These are phyloP conservation scores for Pomacea maculata DNA, from an alignment of 1,140 invertebrate species.

Conservation along the genomic window DNA sequence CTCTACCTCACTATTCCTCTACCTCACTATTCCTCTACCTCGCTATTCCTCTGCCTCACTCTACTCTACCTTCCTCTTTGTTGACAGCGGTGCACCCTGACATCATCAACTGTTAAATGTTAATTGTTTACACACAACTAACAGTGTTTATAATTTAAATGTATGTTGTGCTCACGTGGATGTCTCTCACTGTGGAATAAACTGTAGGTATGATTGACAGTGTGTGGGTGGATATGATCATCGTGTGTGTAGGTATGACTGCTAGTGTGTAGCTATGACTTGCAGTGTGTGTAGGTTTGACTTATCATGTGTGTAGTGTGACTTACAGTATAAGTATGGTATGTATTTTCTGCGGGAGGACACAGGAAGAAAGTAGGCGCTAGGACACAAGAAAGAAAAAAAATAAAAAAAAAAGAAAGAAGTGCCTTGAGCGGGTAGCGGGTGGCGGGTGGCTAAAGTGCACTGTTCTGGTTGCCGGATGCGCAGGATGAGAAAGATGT, in stretches of 20 bases:
- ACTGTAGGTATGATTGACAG: neutral
- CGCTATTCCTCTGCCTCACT: neutral
- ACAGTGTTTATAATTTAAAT: no score
- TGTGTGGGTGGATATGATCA: neutral
- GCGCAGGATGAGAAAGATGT: no score
- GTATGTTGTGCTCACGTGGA: no score
- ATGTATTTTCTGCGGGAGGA: neutral
- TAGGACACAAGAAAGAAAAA: neutral
- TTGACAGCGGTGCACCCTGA: neutral
- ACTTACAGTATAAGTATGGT: neutral
- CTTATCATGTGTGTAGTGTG: neutral
- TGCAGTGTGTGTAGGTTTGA: no score
- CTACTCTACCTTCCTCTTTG: neutral
- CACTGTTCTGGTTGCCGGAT: neutral
- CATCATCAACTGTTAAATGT: neutral
- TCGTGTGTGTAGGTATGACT: neutral
- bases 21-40: conserved; percentile 14
- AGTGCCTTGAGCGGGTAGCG: neutral
- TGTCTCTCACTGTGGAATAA: no score
- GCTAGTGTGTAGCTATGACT: no score
- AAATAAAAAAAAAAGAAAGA: neutral
- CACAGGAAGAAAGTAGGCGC: neutral
- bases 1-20: conserved; percentile 4
- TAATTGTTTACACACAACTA: no score
- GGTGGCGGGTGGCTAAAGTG: neutral